phyloP scores from a whole-genome alignment of 1,140 invertebrate genomes.

The Homalodisca vitripennis region DNA sequence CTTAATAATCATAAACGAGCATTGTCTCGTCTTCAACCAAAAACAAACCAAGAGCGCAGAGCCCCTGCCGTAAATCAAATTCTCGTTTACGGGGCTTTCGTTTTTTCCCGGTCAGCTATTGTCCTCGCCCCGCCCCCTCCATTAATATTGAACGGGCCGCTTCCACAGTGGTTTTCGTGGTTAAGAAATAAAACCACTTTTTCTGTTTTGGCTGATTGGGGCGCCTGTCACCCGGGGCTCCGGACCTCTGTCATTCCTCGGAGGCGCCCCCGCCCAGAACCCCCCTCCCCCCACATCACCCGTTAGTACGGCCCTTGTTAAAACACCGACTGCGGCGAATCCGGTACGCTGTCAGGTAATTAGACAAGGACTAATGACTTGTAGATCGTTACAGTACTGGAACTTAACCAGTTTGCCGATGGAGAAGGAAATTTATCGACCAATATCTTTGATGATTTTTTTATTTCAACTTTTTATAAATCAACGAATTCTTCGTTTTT shows the following conservation, averaged over 20 bases:
- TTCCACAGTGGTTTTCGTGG: slow-evolving; percentile 14
- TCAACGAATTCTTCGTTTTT: too few relatives aligned
- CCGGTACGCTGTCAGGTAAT: neutral
- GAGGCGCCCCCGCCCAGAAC: neutral
- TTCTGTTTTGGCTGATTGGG: slow-evolving; percentile 27
- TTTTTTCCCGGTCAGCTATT: slow-evolving; percentile 8
- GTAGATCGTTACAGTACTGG: too few relatives aligned
- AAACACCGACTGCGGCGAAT: slow-evolving; percentile 10
- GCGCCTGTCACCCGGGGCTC: slow-evolving; percentile 15
- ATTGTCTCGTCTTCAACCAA: slow-evolving; percentile 2
- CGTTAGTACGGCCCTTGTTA: neutral
- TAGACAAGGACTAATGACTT: too few relatives aligned
- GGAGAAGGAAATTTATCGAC: too few relatives aligned
- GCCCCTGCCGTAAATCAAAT: slow-evolving; percentile 23
- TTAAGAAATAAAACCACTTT: slow-evolving; percentile 31
- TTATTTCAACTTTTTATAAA: too few relatives aligned
- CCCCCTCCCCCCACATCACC: too few relatives aligned
- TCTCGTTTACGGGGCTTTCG: slow-evolving; percentile 19
- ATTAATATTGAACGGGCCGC: slow-evolving; percentile 26
- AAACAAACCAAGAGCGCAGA: slow-evolving; percentile 19
- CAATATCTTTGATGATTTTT: too few relatives aligned
- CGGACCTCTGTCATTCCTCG: slow-evolving; percentile 13
- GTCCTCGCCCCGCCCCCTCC: slow-evolving; percentile 4
- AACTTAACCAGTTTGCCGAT: too few relatives aligned
- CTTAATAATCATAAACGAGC: slow-evolving; percentile 18